phyloP scores from a whole-genome alignment of 2,113 vertebrate species.

The Poeciliopsis occidentalis region DNA sequence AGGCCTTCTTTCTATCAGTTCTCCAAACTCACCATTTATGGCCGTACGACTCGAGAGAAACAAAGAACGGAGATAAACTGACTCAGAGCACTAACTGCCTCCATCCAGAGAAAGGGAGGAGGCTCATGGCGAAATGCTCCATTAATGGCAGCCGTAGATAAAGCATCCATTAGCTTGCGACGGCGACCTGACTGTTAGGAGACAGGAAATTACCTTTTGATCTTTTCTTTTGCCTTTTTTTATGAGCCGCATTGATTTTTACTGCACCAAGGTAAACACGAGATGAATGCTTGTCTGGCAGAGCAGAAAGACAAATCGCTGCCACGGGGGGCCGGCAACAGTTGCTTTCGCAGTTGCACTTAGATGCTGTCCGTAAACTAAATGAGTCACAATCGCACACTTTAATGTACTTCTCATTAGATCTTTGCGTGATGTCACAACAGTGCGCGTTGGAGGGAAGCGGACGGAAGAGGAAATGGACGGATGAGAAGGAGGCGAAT shows the following conservation, averaged over 20 bases:
- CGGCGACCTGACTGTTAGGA: conserved; percentile 43
- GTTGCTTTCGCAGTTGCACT: conserved; percentile 5
- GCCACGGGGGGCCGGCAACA: conserved; percentile 11
- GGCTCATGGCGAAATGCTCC: conserved; percentile 14
- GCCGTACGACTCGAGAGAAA: conserved; percentile 33
- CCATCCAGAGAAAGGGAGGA: conserved; percentile 12
- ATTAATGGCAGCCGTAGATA: conserved; percentile 36
- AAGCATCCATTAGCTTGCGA: conserved; percentile 47
- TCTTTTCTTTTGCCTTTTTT: conserved; percentile 38
- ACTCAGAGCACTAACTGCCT: conserved; percentile 13
- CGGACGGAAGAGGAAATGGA: neutral
- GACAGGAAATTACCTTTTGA: conserved; percentile 56
- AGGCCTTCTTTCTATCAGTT: conserved; percentile 42
- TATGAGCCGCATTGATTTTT: conserved; percentile 41
- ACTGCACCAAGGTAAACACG: conserved; percentile 35
- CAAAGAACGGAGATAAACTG: conserved; percentile 43
- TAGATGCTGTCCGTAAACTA: neutral
- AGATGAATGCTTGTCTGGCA: conserved; percentile 1
- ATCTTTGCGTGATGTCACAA: conserved; percentile 12
- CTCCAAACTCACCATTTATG: conserved; percentile 46
- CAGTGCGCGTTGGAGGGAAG: conserved; percentile 11
- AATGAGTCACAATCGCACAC: conserved; percentile 20
- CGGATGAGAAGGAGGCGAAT: neutral
- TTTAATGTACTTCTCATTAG: conserved; percentile 14
- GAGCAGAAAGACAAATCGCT: conserved; percentile 28